Base-by-base conservation (phyloP, 1,140 invertebrate genomes). In the Dendrolimus punctatus region DNA sequence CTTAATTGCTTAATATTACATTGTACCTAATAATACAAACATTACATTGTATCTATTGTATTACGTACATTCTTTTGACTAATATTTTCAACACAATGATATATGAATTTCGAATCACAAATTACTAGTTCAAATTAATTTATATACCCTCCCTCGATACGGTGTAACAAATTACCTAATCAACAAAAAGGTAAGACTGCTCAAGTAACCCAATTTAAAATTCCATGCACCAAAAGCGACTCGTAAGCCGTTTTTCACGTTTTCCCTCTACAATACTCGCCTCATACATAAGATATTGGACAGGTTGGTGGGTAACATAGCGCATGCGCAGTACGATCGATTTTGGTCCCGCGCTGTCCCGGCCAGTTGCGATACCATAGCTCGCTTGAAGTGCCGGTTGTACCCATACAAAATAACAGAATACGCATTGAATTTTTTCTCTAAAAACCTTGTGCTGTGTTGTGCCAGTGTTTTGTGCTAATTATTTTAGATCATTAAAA, bases 281-380 rank as follows among this genome's bases (percentile, higher is more conserved):
- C 70, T 83, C 77, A 81, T 84, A 80, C 76, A 84, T 80, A 81
- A 84, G 78, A 80, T 79, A 84, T 82, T 64, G 67, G 68, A 69
- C 49, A 47, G 71, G 58, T 65, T 64, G 66, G 53, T 61, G 58
- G 72, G 71, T 71, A 71, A 74, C 72, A 69, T 58, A 55, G 62
- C 62, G 64, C 70, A 66, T 80, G 80, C 80, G 80, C 80, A 78
- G 55, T 59, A n/a, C 68, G 60, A 84, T 84, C 79, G 80, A 84
- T 84, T 63, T 46, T 51, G 40, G 46, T 23, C 53, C 66, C 51
- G 65, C 68, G 69, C 71, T 53, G 64, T 52, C 69, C 80, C 59
- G 75, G 62, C 79, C 79, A 80, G 76, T 78, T 68, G 61, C 46
- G 56, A 49, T 49, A 50, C 49, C 23, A 23, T 23, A 23, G 23